Conservation (phyloP, 1,140 invertebrate species). For the Brachionus koreanus region DNA sequence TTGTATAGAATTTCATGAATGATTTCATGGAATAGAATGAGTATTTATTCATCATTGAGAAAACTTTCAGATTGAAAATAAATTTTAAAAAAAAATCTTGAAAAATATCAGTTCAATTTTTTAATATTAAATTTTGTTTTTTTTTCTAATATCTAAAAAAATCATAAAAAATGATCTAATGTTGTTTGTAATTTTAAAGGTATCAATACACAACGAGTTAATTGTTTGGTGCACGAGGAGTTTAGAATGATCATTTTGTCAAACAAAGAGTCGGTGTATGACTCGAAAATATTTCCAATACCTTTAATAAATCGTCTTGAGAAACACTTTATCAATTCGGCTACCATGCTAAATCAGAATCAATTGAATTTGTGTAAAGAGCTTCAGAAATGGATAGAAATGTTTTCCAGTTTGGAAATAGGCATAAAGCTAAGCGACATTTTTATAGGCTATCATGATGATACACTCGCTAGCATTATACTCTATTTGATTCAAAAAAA, state of each 20-base stretch:
- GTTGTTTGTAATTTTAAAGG: constrained; percentile 44
- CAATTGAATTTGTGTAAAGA: constrained; percentile 46
- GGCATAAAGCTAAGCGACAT: neutral
- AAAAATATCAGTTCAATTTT: too few relatives aligned
- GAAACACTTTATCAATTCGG: constrained; percentile 52
- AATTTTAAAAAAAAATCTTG: too few relatives aligned
- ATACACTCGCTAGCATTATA: constrained; percentile 50
- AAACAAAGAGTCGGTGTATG: constrained; percentile 53
- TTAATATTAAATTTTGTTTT: too few relatives aligned
- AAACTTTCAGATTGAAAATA: too few relatives aligned
- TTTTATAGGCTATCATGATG: constrained; percentile 47
- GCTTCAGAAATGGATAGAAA: neutral
- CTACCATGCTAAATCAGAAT: constrained; percentile 48
- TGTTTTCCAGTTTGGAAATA: neutral
- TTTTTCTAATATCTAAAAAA: too few relatives aligned
- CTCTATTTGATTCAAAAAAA: constrained; percentile 46
- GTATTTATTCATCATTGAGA: too few relatives aligned
- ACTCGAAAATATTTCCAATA: constrained; percentile 51
- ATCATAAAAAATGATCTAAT: too few relatives aligned
- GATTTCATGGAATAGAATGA: too few relatives aligned
- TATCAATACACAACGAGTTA: constrained; percentile 54
- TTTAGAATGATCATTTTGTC: constrained; percentile 55
- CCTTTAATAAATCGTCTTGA: constrained; percentile 54
- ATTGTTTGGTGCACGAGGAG: constrained; percentile 52
- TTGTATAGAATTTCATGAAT: too few relatives aligned